Evolutionary conservation across 2,888 invertebrate species (phyloP).

Genomic region (Andricus curvator): DNA sequence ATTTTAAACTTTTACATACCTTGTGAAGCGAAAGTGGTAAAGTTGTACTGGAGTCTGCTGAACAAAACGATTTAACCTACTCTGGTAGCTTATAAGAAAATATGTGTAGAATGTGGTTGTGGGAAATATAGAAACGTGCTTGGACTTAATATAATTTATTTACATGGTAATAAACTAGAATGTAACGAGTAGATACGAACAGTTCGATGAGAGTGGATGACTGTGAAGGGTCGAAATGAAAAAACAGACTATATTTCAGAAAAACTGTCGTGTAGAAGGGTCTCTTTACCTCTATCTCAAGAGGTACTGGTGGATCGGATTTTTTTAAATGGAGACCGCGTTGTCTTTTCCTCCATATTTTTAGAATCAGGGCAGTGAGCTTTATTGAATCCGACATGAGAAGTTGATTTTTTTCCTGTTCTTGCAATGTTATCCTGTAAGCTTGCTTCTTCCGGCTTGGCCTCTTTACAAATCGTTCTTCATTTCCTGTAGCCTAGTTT

Average conservation of each 20-base stretch:
- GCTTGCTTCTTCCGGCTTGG: not conserved
- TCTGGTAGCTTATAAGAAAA: not conserved
- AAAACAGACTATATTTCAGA: slow-evolving; percentile 51
- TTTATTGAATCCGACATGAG: slow-evolving; percentile 19
- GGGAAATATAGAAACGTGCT: not conserved
- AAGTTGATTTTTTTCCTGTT: slow-evolving; percentile 40
- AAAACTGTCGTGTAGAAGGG: slow-evolving; percentile 48
- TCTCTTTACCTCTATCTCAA: slow-evolving; percentile 42
- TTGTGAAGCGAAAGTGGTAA: not conserved
- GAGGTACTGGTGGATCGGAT: slow-evolving; percentile 37
- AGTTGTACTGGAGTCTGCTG: not conserved
- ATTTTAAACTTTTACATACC: not conserved
- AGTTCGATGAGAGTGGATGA: slow-evolving; percentile 16
- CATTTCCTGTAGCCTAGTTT: slow-evolving; percentile 87
- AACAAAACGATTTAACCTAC: not conserved
- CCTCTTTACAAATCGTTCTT: slow-evolving; percentile 47
- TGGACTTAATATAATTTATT: slow-evolving; percentile 62
- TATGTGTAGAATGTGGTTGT: not conserved
- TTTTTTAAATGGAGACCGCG: not conserved
- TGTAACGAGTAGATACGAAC: slow-evolving; percentile 18
- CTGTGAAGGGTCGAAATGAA: slow-evolving; percentile 52
- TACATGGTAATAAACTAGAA: slow-evolving; percentile 58
- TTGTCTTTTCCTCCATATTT: slow-evolving; percentile 38
- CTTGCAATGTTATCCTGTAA: slow-evolving; percentile 34
- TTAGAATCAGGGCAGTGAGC: slow-evolving; percentile 32